phyloP scores from a whole-genome alignment of 2,888 invertebrate genomes.

The Pasiphila rectangulata region DNA sequence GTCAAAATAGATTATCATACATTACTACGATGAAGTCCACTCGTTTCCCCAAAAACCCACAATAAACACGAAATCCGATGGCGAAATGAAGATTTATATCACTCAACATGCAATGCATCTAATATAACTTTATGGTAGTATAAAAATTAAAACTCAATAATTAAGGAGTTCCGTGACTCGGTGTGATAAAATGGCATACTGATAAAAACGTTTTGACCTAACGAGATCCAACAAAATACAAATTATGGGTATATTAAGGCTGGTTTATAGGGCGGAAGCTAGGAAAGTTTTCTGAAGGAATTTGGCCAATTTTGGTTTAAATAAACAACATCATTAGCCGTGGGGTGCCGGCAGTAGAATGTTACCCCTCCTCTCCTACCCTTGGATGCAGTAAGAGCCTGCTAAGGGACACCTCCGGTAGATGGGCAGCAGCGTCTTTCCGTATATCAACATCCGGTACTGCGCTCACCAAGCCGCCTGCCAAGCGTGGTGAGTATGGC shows the following conservation, averaged over 20 bases:
- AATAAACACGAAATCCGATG: slow-evolving; percentile 5
- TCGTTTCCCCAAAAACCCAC: background rate
- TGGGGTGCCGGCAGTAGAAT: too few species aligned
- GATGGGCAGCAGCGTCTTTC: too few species aligned
- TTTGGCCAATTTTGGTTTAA: too few species aligned
- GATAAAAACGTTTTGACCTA: slow-evolving; percentile 40
- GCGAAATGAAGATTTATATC: slow-evolving; percentile 12
- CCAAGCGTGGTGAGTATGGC: too few species aligned
- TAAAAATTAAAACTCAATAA: slow-evolving; percentile 40
- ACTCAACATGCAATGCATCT: slow-evolving; percentile 10
- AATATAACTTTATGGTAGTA: slow-evolving; percentile 39
- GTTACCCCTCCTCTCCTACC: too few species aligned
- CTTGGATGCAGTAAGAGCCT: too few species aligned
- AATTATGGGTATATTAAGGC: slow-evolving; percentile 44
- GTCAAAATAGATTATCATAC: too few species aligned
- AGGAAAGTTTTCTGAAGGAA: too few species aligned
- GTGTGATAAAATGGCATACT: slow-evolving; percentile 46
- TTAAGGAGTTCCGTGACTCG: slow-evolving; percentile 48
- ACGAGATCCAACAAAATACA: slow-evolving; percentile 40
- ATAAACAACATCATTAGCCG: too few species aligned
- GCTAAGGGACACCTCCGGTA: too few species aligned
- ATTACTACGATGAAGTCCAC: background rate
- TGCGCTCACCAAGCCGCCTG: too few species aligned
- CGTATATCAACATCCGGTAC: too few species aligned
- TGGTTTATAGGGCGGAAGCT: background rate